A percentile compares a stretch with the other conserved stretches of the same genome.
Evolutionary conservation across 30 jellyfish, hydroid and myxozoan species (phyloP).

Genomic region (Aurelia aurita complex sp. Pacific): DNA sequence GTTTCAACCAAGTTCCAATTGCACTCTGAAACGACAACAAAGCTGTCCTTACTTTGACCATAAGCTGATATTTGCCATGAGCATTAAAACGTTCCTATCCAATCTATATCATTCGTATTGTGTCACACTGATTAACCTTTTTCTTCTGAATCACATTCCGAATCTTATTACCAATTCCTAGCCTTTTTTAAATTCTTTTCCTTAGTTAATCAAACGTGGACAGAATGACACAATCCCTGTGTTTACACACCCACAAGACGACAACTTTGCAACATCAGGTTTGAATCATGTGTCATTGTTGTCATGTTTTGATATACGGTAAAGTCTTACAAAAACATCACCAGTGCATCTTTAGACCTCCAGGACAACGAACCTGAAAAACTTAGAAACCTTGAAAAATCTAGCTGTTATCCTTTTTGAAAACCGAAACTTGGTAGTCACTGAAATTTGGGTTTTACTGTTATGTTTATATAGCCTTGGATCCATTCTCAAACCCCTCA

Average conservation of each 20-base stretch:
- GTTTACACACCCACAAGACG: too few species aligned
- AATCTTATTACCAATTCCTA: constrained; percentile 20
- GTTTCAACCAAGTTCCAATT: neutral
- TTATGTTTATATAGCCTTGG: too few species aligned
- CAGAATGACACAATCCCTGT: too few species aligned
- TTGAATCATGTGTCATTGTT: neutral
- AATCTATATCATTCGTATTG: neutral
- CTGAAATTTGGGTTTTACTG: too few species aligned
- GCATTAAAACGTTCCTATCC: neutral
- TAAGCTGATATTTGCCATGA: neutral
- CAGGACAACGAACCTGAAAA: too few species aligned
- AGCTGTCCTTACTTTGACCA: neutral
- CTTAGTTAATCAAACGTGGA: constrained; percentile 24
- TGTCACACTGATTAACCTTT: neutral
- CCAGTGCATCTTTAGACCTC: too few species aligned
- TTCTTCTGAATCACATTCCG: neutral
- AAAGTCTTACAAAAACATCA: neutral
- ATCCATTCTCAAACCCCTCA: too few species aligned
- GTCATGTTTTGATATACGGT: neutral
- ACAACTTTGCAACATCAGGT: too few species aligned
- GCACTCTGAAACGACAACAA: neutral
- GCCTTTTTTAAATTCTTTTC: constrained; percentile 42
- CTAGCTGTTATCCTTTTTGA: too few species aligned
- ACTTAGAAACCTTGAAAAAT: too few species aligned
- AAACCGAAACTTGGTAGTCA: too few species aligned